Base-by-base conservation (phyloP, 1,140 invertebrate species). In the Matsumurasca onukii region DNA sequence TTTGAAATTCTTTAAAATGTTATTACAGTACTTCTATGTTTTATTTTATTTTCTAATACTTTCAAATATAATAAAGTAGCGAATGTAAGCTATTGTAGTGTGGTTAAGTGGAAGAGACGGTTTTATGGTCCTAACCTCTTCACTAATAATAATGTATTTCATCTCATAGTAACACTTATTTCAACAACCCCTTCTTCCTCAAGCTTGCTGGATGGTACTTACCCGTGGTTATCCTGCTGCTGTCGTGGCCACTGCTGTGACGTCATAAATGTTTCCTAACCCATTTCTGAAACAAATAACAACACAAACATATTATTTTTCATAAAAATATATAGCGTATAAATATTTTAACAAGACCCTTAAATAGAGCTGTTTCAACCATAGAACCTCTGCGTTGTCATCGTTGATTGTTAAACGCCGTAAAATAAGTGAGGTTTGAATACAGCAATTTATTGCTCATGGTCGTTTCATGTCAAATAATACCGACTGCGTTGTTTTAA, bases 151-250 rank as follows among this genome's bases (percentile, higher is more conserved):
- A 25, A 27, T n/a, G 1, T 15, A 3, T 27, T 59, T 27, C 12
- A 12, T 27, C 22, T 49, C n/a, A 39, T 45, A 66, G n/a, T 20
- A 20, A 39, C 13, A 39, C n/a, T n/a, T n/a, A n/a, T n/a, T n/a
- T n/a, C n/a, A n/a, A n/a, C n/a, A 25, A 3, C 17, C 3, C 20
- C 20, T 3, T 45, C 3, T 62, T 63, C 5, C 3, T 20, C 24
- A 24, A 24, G n/a, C 15, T 27, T 49, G 48, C 25, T 25, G 31
- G 12, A 30, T 49, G 15, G 20, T 22, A 27, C 65, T 69, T 51
- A 72, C 71, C 68, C 62, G 71, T 64, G 52, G 69, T 70, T 61
- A 65, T 66, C 65, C 69, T 72, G 55, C 71, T 69, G n/a, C 45
- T 65, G 31, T 61, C 49, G 68, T 72, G 70, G 68, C 66, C 71